These are phyloP conservation scores for Apodemia zela DNA, from an alignment of 2,888 invertebrate species.

Conservation along the genomic window DNA sequence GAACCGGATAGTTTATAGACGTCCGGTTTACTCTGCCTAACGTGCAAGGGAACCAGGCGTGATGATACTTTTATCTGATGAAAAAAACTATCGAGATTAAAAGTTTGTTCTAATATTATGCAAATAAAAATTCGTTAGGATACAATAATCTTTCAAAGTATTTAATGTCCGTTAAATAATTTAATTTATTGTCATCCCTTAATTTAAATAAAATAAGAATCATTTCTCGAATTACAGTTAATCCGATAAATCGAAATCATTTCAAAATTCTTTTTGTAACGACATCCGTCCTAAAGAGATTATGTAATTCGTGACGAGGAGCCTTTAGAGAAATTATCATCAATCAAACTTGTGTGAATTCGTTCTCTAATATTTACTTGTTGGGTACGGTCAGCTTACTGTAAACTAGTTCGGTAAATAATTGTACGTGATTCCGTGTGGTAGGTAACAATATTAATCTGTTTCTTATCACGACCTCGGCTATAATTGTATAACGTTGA, in stretches of 20 bases:
- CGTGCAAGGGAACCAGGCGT: too few species aligned
- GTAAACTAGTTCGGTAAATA: constrained; percentile 22
- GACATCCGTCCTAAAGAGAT: constrained; percentile 7
- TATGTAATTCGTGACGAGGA: constrained; percentile 7
- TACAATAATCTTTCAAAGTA: too few species aligned
- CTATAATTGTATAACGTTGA: not conserved
- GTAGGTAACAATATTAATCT: not conserved
- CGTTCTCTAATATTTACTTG: constrained; percentile 2
- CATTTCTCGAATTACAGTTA: not conserved
- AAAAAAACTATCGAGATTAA: too few species aligned
- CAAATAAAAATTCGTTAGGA: too few species aligned
- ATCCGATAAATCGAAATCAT: not conserved
- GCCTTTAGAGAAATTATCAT: constrained; percentile 23
- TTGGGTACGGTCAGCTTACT: constrained; percentile 16
- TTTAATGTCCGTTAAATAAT: too few species aligned
- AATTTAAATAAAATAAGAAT: constrained; percentile 4
- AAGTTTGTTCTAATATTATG: too few species aligned
- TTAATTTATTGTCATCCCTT: not conserved
- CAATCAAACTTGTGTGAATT: constrained; percentile 18
- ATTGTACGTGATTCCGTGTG: constrained; percentile 5
- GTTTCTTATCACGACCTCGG: not conserved
- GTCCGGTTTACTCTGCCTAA: too few species aligned
- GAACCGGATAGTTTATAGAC: too few species aligned
- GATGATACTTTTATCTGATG: too few species aligned
- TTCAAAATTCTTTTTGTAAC: not conserved